Evolutionary conservation across 2,113 vertebrate species (phyloP).

Genomic region (Brachypteracias leptosomus): DNA sequence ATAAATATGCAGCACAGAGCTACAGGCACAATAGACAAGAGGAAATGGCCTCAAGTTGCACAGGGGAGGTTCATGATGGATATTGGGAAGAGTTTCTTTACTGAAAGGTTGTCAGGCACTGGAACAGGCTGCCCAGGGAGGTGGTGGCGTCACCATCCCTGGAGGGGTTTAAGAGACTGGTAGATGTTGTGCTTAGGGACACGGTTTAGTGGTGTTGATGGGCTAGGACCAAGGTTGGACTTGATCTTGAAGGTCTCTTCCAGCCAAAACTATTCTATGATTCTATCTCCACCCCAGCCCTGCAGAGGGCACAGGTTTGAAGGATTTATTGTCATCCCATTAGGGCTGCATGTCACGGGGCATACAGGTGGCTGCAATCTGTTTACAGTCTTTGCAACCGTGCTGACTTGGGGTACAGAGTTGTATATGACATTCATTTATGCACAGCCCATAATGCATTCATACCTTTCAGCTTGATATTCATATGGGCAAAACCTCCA

Average conservation of each 20-base stretch:
- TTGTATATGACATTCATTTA: background rate
- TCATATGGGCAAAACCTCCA: background rate
- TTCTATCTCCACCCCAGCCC: background rate
- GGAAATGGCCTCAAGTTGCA: too few species aligned
- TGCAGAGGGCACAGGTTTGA: background rate
- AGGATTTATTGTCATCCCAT: background rate
- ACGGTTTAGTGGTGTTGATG: too few species aligned
- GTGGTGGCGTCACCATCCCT: too few species aligned
- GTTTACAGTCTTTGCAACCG: background rate
- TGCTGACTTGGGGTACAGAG: background rate
- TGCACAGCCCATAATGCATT: accelerated
- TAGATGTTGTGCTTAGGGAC: too few species aligned
- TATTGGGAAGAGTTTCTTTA: too few species aligned
- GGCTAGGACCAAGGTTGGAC: too few species aligned
- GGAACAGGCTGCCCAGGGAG: too few species aligned
- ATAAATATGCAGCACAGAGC: background rate
- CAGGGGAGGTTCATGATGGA: too few species aligned
- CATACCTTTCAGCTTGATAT: background rate
- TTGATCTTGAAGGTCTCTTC: too few species aligned
- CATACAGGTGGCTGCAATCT: accelerated
- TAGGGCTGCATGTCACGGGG: background rate
- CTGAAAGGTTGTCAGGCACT: too few species aligned
- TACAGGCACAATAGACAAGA: background rate
- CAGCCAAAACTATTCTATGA: too few species aligned
- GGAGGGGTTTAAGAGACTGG: too few species aligned